Percentiles rank a stretch among this genome's conserved stretches.
Evolutionary conservation across 2,797 vertebrate species (phyloP).

Genomic region (Siniperca undulata): DNA sequence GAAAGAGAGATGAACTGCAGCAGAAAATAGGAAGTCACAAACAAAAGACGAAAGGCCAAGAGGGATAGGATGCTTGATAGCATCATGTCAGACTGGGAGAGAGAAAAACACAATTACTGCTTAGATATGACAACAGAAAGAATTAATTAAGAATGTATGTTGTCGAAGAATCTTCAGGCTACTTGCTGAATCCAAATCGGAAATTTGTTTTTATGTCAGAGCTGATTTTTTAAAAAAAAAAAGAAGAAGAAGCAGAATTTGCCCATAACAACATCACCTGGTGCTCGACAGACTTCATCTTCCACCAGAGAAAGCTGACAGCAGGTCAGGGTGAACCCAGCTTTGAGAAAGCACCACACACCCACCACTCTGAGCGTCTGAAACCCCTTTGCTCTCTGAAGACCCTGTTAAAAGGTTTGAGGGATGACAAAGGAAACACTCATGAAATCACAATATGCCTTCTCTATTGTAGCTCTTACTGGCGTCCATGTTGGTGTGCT

Average conservation of each 20-base stretch:
- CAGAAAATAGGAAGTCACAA: slow-evolving; percentile 31
- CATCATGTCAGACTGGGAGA: slow-evolving; percentile 12
- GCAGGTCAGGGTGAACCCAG: slow-evolving; percentile 23
- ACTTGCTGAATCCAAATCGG: neutral
- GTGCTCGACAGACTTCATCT: neutral
- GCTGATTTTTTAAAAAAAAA: neutral
- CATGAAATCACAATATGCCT: neutral
- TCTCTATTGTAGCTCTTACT: neutral
- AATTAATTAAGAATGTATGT: neutral
- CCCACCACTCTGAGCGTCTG: neutral
- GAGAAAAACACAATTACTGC: slow-evolving; percentile 4
- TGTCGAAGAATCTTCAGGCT: neutral
- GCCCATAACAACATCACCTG: neutral
- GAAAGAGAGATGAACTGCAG: slow-evolving; percentile 23
- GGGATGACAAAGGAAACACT: neutral
- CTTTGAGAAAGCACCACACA: neutral
- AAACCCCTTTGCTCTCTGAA: neutral
- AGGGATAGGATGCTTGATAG: slow-evolving; percentile 4
- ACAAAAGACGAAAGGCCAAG: slow-evolving; percentile 2
- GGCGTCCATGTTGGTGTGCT: neutral
- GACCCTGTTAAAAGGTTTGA: slow-evolving; percentile 11
- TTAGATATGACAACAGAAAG: slow-evolving; percentile 16
- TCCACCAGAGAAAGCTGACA: slow-evolving; percentile 1
- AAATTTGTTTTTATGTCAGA: neutral
- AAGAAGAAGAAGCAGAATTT: too few species aligned